A percentile compares a stretch with the other conserved stretches of the same genome.
Conservation (phyloP, 2,113 vertebrate species). For the Junco hyemalis region DNA sequence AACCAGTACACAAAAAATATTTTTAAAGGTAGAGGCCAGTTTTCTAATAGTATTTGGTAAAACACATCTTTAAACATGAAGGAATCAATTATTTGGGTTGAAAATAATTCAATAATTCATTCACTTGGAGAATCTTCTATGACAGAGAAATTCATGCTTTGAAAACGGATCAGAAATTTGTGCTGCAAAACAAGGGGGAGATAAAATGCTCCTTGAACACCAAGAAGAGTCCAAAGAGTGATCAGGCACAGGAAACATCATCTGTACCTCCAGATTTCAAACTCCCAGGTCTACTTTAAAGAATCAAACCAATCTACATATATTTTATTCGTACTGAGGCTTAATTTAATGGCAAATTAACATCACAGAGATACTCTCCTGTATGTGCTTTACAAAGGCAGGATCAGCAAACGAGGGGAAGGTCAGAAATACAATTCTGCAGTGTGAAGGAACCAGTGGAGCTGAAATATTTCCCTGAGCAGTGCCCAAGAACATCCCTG, state of each 20-base stretch:
- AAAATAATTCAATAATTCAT: neutral
- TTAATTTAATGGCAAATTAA: neutral
- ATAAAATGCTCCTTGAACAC: neutral
- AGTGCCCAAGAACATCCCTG: accelerated
- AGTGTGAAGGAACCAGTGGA: accelerated
- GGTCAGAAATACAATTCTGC: neutral
- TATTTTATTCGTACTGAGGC: neutral
- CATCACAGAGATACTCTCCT: neutral
- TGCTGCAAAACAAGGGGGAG: neutral
- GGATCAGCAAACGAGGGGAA: neutral
- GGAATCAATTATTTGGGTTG: neutral
- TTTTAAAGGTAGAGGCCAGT: neutral
- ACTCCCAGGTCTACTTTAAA: neutral
- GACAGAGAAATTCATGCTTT: neutral
- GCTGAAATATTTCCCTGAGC: neutral
- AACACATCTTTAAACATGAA: neutral
- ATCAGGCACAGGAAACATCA: neutral
- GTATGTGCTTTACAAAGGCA: neutral
- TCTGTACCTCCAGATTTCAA: neutral
- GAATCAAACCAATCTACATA: neutral
- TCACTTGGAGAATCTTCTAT: neutral
- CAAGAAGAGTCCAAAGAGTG: neutral
- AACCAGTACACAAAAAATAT: too few species aligned
- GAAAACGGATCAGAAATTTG: neutral
- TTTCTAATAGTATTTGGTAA: neutral